These are phyloP conservation scores for Centruroides sculpturatus DNA, from an alignment of 1,140 invertebrate species.

Conservation along the genomic window DNA sequence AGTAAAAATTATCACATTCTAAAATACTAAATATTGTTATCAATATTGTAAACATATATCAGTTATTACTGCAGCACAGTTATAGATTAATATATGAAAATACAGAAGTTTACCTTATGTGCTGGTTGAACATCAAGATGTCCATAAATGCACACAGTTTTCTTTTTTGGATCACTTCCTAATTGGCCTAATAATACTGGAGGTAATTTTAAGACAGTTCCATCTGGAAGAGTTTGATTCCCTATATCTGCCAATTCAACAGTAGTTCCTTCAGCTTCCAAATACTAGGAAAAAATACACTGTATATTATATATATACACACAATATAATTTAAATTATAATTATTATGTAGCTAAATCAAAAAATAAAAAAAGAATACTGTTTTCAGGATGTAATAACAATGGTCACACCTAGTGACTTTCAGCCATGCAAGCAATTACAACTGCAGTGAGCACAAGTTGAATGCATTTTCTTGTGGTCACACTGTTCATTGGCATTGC, in stretches of 20 bases:
- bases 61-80: no score
- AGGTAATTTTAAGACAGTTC: constrained; percentile 57
- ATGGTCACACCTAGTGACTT: no score
- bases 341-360: background rate
- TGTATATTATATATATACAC: background rate
- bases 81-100: no score
- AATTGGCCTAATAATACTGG: constrained; percentile 73
- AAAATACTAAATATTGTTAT: no score
- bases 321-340: background rate
- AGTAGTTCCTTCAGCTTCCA: constrained; percentile 57
- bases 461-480: no score
- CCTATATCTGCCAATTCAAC: constrained; percentile 70
- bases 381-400: background rate
- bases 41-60: no score
- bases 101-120: constrained; percentile 32
- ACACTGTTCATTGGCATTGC: no score
- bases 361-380: background rate
- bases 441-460: no score
- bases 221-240: constrained; percentile 50
- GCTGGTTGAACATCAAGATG: constrained; percentile 98
- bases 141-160: constrained; percentile 88
- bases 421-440: no score
- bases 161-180: constrained; percentile 57
- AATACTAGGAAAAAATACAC: constrained; percentile 28
- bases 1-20: no score